These are phyloP conservation scores for Nomada lathburiana DNA, from an alignment of 2,888 invertebrate genomes.

Conservation along the genomic window DNA sequence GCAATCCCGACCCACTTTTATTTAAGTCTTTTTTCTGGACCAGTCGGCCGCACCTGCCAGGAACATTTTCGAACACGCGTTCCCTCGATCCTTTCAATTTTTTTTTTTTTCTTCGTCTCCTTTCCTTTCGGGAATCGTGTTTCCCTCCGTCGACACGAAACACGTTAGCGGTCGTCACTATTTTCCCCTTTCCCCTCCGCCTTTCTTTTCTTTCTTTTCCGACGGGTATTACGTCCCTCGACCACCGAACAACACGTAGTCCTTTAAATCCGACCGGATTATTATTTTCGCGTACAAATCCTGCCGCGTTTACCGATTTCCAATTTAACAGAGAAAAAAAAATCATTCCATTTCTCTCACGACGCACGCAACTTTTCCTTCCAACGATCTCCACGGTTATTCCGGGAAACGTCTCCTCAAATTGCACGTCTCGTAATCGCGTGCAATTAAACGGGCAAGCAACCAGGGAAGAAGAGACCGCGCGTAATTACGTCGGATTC, in stretches of 20 bases:
- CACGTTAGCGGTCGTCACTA: slow-evolving; percentile 12
- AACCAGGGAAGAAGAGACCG: not conserved
- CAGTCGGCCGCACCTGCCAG: slow-evolving; percentile 59
- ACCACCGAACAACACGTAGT: not conserved
- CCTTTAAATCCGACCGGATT: not conserved
- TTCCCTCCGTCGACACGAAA: slow-evolving; percentile 22
- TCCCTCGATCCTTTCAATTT: slow-evolving; percentile 31
- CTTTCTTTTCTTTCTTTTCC: too few species aligned
- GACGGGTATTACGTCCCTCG: not conserved
- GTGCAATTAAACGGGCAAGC: slow-evolving; percentile 35
- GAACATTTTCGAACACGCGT: slow-evolving; percentile 54
- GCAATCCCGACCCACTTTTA: slow-evolving; percentile 52
- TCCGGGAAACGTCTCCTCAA: slow-evolving; percentile 12
- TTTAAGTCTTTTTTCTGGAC: slow-evolving; percentile 53
- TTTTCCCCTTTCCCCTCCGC: not conserved
- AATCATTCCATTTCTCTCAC: not conserved
- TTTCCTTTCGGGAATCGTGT: not conserved
- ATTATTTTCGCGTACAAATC: not conserved
- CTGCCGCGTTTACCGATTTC: not conserved
- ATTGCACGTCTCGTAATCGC: slow-evolving; percentile 4
- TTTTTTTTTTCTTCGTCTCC: not conserved
- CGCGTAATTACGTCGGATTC: slow-evolving; percentile 6
- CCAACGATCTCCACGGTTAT: not conserved
- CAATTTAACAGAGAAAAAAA: not conserved
- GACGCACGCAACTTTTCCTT: not conserved